Percentiles rank a stretch among this genome's conserved stretches.
Conservation (phyloP, 2,113 vertebrate genomes). For the Crotalus viridis region DNA sequence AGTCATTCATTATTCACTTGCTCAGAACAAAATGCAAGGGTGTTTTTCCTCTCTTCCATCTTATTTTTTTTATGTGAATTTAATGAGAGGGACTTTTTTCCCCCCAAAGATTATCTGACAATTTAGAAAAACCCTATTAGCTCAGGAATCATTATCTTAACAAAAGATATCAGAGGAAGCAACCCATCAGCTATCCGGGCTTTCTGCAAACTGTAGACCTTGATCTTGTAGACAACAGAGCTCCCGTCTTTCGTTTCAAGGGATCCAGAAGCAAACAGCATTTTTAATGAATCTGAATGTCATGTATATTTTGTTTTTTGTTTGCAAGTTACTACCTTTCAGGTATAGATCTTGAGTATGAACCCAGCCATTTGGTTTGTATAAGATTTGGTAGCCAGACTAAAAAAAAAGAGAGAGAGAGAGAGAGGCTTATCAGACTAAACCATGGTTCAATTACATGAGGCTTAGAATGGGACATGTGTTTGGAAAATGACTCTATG, state of each 20-base stretch:
- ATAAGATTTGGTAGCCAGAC: background rate
- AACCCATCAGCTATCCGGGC: background rate
- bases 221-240: background rate
- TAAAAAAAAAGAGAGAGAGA: background rate
- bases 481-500: background rate
- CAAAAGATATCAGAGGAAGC: background rate
- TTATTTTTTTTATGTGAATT: background rate
- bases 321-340: background rate
- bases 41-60: background rate
- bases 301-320: background rate
- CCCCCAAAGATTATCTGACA: background rate
- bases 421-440: background rate
- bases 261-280: background rate
- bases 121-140: slow-evolving; percentile 1
- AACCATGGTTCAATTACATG: background rate
- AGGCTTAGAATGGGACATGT: background rate
- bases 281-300: background rate
- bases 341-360: background rate
- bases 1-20: background rate
- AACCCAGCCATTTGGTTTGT: background rate
- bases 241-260: background rate
- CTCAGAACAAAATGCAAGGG: background rate
- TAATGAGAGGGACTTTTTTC: background rate
- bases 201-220: background rate
- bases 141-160: slow-evolving; percentile 7